Conservation (phyloP, 1,140 invertebrate species). For the Caerostris darwini region DNA sequence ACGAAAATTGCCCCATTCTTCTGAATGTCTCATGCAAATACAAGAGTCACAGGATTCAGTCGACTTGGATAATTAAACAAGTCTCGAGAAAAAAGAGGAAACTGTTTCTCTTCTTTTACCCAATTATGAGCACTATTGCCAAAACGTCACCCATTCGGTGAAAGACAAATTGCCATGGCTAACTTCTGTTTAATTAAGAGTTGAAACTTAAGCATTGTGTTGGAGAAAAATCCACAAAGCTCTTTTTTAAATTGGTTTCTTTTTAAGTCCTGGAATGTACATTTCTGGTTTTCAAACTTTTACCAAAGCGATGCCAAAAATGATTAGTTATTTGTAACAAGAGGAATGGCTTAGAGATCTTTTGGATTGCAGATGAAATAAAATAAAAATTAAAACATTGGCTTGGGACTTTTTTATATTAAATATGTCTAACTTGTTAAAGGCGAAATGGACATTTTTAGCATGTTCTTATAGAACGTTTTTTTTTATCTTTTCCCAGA, state of each 20-base stretch:
- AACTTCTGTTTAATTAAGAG: slow-evolving; percentile 62
- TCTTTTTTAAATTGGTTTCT: background rate
- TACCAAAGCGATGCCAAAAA: background rate
- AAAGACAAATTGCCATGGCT: slow-evolving; percentile 45
- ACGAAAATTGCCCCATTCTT: background rate
- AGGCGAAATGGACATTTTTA: too few relatives aligned
- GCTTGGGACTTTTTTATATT: too few relatives aligned
- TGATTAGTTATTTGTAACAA: slow-evolving; percentile 15
- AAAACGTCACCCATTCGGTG: slow-evolving; percentile 10
- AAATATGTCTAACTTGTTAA: too few relatives aligned
- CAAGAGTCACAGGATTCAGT: slow-evolving; percentile 28
- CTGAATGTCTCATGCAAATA: slow-evolving; percentile 22
- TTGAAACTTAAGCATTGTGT: slow-evolving; percentile 47
- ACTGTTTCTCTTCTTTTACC: background rate
- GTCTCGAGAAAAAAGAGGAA: background rate
- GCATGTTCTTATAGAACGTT: too few relatives aligned
- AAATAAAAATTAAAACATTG: too few relatives aligned
- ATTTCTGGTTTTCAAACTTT: background rate
- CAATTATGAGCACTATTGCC: slow-evolving; percentile 27
- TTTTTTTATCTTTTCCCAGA: too few relatives aligned
- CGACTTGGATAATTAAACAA: slow-evolving; percentile 59
- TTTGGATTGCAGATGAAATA: background rate
- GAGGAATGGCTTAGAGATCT: background rate
- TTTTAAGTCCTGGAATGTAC: background rate
- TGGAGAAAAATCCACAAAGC: slow-evolving; percentile 22